Evolutionary conservation across 2,888 invertebrate genomes (phyloP).

Genomic region (Troides aeacus): DNA sequence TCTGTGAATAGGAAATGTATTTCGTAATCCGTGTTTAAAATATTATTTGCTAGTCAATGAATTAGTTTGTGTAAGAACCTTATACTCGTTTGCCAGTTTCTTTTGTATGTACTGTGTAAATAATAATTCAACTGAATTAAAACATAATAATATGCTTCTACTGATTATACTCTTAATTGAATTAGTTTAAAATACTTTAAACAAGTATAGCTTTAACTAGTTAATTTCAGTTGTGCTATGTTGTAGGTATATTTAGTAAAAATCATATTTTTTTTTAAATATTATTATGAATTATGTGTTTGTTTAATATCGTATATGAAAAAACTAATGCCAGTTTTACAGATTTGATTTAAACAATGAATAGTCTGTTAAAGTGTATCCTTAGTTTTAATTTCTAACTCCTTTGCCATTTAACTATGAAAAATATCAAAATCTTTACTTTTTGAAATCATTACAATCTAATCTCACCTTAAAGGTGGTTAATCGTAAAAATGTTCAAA

Average conservation of each 20-base stretch:
- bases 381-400: too few species aligned
- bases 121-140: neutral
- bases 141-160: neutral
- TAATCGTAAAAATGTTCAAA: too few species aligned
- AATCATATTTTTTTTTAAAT: neutral
- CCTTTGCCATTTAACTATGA: too few species aligned
- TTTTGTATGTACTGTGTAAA: neutral
- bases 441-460: too few species aligned
- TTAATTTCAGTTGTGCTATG: conserved; percentile 13
- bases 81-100: conserved; percentile 17
- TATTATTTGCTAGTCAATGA: conserved; percentile 69
- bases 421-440: too few species aligned
- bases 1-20: neutral
- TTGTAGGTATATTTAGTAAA: neutral
- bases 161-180: neutral
- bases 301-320: neutral
- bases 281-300: neutral
- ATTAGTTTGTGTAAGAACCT: conserved; percentile 17
- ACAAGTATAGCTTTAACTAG: conserved; percentile 26
- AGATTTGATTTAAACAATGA: neutral
- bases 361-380: too few species aligned
- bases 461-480: too few species aligned
- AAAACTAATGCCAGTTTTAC: neutral
- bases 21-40: conserved; percentile 47
- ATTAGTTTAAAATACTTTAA: conserved; percentile 1